These are phyloP conservation scores for Cryptosula pallasiana DNA, from an alignment of 2,888 invertebrate species.

Conservation along the genomic window DNA sequence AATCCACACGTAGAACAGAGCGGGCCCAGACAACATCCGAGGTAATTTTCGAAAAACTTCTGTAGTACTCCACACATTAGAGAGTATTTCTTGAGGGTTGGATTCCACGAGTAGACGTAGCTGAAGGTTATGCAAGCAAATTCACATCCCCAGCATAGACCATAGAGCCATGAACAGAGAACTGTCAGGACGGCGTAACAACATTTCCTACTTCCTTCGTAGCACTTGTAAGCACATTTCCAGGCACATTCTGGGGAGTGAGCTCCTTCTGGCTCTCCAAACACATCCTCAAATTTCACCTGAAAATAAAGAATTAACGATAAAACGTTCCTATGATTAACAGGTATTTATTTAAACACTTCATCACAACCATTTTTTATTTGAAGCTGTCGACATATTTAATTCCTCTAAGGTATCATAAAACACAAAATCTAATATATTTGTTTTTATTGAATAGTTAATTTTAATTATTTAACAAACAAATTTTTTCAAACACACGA, in stretches of 20 bases:
- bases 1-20: slow-evolving; percentile 3
- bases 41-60: slow-evolving; percentile 41
- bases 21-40: slow-evolving; percentile 50
- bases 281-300: slow-evolving; percentile 49
- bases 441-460: too few species aligned
- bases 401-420: too few species aligned
- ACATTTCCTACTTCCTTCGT: slow-evolving; percentile 62
- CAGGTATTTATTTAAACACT: too few species aligned
- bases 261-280: slow-evolving; percentile 35
- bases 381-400: too few species aligned
- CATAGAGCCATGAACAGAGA: slow-evolving; percentile 63
- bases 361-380: too few species aligned
- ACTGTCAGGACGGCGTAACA: slow-evolving; percentile 66
- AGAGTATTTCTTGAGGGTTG: slow-evolving; percentile 56
- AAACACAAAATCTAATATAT: neutral
- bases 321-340: too few species aligned
- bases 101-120: slow-evolving; percentile 69
- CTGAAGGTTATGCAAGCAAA: slow-evolving; percentile 56
- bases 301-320: too few species aligned
- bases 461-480: neutral
- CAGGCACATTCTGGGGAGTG: slow-evolving; percentile 63
- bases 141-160: slow-evolving; percentile 57
- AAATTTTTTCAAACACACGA: too few species aligned
- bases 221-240: slow-evolving; percentile 64
- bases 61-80: slow-evolving; percentile 1